These are phyloP conservation scores for Drosophila austrosaltans DNA, from an alignment of 2,888 invertebrate genomes.

Conservation along the genomic window DNA sequence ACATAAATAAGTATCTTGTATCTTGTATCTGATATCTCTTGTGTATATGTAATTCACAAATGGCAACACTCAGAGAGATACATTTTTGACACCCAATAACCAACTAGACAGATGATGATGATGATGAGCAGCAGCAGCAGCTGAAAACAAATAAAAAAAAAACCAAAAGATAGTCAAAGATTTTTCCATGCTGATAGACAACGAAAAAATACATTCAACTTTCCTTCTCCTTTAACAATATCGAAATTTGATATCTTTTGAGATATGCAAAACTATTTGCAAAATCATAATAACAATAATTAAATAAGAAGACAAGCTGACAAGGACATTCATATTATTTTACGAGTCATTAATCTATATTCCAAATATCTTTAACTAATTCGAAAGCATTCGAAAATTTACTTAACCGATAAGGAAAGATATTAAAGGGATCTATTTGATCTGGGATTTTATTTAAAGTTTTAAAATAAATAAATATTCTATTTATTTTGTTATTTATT, in stretches of 20 bases:
- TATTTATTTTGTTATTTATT: no score
- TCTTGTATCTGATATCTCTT: constrained; percentile 28
- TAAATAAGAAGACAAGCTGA: no score
- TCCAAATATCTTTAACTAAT: no score
- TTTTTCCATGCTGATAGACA: background rate
- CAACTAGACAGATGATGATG: constrained; percentile 21
- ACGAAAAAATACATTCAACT: background rate
- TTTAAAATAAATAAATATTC: no score
- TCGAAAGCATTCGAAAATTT: no score
- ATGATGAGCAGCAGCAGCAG: background rate
- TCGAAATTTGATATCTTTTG: background rate
- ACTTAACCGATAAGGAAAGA: no score
- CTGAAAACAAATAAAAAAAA: background rate
- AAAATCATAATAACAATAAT: no score
- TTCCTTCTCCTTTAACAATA: constrained; percentile 2
- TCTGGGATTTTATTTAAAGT: no score
- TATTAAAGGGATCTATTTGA: no score
- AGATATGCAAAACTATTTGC: background rate
- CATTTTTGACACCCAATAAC: constrained; percentile 51
- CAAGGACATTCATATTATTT: no score
- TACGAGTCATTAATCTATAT: no score
- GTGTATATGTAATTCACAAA: constrained; percentile 29
- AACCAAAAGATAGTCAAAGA: constrained; percentile 30
- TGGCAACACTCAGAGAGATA: constrained; percentile 31
- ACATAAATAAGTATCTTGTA: constrained; percentile 44